Base-by-base conservation (phyloP, 1,140 invertebrate species). In the Augochlora pura region DNA sequence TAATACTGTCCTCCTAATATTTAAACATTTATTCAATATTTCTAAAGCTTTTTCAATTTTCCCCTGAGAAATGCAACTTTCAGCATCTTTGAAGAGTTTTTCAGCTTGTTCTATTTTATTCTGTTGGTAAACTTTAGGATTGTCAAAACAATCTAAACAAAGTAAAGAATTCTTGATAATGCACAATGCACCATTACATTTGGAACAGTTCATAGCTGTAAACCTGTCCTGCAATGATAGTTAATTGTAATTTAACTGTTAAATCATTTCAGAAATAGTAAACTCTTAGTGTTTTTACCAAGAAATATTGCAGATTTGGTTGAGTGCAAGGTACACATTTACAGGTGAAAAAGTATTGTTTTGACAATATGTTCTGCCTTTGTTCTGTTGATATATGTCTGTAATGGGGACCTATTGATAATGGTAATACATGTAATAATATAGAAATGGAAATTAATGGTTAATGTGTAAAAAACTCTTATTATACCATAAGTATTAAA, bases 271-370 rank as follows among this genome's bases (percentile, higher is more conserved):
- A 69, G 8, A n/a, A 38, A 54, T 1, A 68, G n/a, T 52, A 25
- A 25, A 70, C 49, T 10, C 25, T 60, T 18, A 46, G 66, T 52
- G 2, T 68, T 85, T 85, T 92, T 90, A 95, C 95, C 79, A 93
- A 90, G 87, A 94, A 95, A 80, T 94, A 90, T 65, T 91, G 86
- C 59, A 92, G 89, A 69, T 93, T 85, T 10, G 90, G 87, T 85
- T 93, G 90, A 32, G 89, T 92, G 85, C 96, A 97, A 7, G 94
- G 92, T 42, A 87, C 66, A 91, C 96, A 97, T 23, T 89, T 81
- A 90, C 96, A 97, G 0, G 89, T 90, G 89, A 97, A 97, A 90
- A 93, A 94, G 89, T 97, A 97, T 87, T 97, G 96, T 23, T 92
- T 93, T 66, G 92, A 89, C 6, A 97, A 91, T n/a, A 89, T 84